Conservation (phyloP, 2,113 vertebrate genomes). For the Chaetorhynchus papuensis region DNA sequence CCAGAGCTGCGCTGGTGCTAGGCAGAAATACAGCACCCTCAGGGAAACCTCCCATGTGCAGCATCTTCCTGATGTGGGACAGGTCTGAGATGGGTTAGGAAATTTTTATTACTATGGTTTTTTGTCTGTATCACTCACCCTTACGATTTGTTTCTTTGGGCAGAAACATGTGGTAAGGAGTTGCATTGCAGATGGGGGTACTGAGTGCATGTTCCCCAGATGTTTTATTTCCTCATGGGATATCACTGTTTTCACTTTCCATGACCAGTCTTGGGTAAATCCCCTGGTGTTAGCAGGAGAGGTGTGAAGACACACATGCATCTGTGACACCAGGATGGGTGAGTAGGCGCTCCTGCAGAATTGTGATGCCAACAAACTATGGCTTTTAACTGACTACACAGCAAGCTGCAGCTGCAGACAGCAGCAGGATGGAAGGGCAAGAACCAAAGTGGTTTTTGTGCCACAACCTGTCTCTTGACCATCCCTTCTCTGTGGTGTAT, state of each 20-base stretch:
- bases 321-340: not conserved
- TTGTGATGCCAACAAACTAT: not conserved
- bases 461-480: not conserved
- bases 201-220: not conserved
- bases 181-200: not conserved
- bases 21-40: not conserved
- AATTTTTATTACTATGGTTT: not conserved
- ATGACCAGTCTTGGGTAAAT: not conserved
- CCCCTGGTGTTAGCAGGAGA: not conserved
- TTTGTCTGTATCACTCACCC: not conserved
- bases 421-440: not conserved
- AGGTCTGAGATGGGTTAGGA: not conserved
- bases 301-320: not conserved
- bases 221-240: not conserved
- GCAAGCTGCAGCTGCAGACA: not conserved
- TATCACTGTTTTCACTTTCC: not conserved
- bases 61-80: not conserved
- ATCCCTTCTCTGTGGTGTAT: not conserved
- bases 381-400: not conserved
- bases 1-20: not conserved
- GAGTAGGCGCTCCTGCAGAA: not conserved
- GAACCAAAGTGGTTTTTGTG: not conserved
- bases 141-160: not conserved
- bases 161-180: not conserved
- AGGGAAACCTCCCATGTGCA: rapidly evolving